A percentile compares a stretch with the other conserved stretches of the same genome.
These are phyloP conservation scores for Bambusicola thoracicus DNA, from an alignment of 2,113 vertebrate genomes.

Conservation along the genomic window DNA sequence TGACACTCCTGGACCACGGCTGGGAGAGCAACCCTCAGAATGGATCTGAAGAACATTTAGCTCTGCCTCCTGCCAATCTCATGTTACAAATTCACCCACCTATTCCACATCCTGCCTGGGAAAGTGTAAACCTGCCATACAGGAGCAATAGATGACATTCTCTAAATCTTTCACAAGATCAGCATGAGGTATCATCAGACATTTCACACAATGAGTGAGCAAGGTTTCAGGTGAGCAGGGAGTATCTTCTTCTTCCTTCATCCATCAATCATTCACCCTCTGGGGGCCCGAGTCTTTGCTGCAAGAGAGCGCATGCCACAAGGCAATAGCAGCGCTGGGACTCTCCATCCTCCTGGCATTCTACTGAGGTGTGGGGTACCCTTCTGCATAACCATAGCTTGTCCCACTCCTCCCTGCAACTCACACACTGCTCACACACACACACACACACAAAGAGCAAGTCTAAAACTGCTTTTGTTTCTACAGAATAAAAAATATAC, in stretches of 20 bases:
- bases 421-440: neutral
- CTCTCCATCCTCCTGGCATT: neutral
- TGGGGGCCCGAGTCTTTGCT: rapidly evolving
- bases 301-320: neutral
- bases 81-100: rapidly evolving
- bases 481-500: neutral
- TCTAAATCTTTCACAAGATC: neutral
- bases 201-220: neutral
- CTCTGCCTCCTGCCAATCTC: neutral
- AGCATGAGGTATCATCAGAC: neutral
- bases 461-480: neutral
- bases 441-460: neutral
- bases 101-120: neutral
- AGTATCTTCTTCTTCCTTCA: neutral
- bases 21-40: neutral
- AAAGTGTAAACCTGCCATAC: neutral
- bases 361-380: neutral
- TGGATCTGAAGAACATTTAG: neutral
- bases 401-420: neutral
- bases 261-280: neutral
- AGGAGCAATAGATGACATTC: neutral
- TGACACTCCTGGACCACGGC: rapidly evolving
- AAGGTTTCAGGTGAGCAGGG: neutral
- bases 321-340: neutral
- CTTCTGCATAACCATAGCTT: neutral